phyloP scores from a whole-genome alignment of 2,888 invertebrate genomes.

The Vannuccia rotundouncinata region DNA sequence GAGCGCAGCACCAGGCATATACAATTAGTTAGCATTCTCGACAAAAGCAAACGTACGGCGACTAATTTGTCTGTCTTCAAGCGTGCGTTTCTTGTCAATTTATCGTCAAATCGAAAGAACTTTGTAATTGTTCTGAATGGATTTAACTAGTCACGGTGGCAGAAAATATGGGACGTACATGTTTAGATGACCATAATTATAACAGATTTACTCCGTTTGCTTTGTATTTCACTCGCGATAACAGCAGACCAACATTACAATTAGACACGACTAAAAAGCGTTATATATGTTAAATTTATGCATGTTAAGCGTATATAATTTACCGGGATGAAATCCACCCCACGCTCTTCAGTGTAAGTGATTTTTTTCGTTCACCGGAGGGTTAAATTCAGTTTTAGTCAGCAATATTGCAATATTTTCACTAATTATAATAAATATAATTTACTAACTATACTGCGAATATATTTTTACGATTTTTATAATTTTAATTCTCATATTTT shows the following conservation, averaged over 20 bases:
- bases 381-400: no score
- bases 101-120: not conserved
- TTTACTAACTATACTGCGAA: no score
- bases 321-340: not conserved
- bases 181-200: not conserved
- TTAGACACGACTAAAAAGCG: not conserved
- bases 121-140: not conserved
- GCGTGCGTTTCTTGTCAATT: not conserved
- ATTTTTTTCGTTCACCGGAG: no score
- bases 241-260: no score
- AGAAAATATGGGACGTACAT: not conserved
- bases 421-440: no score
- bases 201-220: no score
- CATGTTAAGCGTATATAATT: not conserved
- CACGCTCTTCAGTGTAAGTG: not conserved
- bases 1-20: not conserved
- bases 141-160: not conserved
- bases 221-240: no score
- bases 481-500: no score
- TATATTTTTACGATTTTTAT: no score
- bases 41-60: not conserved
- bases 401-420: no score
- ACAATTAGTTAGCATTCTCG: not conserved
- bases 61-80: not conserved
- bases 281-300: not conserved